A percentile compares a stretch with the other conserved stretches of the same genome.
These are phyloP conservation scores for Ornithoptera priamus DNA, from an alignment of 2,888 invertebrate species.

Conservation along the genomic window DNA sequence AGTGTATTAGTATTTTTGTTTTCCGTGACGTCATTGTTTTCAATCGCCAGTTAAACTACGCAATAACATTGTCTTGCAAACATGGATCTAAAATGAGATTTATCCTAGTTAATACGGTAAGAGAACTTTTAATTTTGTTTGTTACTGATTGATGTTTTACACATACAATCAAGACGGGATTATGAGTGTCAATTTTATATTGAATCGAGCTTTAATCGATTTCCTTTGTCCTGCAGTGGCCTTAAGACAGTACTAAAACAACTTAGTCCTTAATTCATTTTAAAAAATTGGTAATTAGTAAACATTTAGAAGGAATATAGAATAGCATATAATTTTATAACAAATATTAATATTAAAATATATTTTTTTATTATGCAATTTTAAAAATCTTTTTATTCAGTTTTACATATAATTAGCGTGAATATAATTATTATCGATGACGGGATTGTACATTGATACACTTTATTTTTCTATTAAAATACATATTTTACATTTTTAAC, in stretches of 20 bases:
- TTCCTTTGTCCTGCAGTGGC: constrained; percentile 75
- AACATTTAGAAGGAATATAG: neutral
- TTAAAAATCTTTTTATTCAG: neutral
- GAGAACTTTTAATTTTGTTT: constrained; percentile 34
- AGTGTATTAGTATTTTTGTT: constrained; percentile 61
- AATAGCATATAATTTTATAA: neutral
- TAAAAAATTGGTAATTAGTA: neutral
- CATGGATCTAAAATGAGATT: constrained; percentile 77
- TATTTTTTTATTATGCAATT: neutral
- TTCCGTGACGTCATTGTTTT: constrained; percentile 81
- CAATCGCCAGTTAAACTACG: constrained; percentile 81
- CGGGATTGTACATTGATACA: neutral
- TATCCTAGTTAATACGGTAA: constrained; percentile 65
- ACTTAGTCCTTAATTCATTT: neutral
- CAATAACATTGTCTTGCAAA: constrained; percentile 78
- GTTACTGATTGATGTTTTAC: neutral
- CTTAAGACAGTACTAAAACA: constrained; percentile 39
- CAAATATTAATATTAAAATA: neutral
- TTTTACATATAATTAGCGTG: neutral
- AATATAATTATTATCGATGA: too few species aligned
- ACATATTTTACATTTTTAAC: too few species aligned
- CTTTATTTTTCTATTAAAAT: neutral
- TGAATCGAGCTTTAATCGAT: constrained; percentile 56
- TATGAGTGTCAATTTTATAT: constrained; percentile 1
- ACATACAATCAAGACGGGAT: neutral